Base-by-base conservation (phyloP, 2,888 invertebrate genomes). In the Drosophila mettleri region DNA sequence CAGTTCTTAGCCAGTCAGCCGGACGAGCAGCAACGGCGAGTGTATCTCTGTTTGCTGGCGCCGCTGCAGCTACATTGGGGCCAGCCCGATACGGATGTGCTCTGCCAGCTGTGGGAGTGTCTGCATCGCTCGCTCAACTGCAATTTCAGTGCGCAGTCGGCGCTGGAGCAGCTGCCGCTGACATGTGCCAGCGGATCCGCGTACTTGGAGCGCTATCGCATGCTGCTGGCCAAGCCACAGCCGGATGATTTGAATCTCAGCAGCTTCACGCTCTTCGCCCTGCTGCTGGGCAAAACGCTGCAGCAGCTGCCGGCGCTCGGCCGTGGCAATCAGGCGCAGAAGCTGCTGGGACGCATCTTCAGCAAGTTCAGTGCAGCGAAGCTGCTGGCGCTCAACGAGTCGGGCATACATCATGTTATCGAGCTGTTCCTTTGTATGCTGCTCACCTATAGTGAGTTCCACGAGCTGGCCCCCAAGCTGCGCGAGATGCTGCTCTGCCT, bases 311-410 rank as follows among this genome's bases (percentile, higher is more conserved):
- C 78, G 10, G 52, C 60, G 0, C 71, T 68, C 31, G 53, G 73
- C 1, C 60, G 72, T 0, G 69, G 71, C n/a, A 77, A 82, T 59
- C 92, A 92, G 71, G 86, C 85, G 0, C 91, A 91, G 49, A 92
- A 94, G 80, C 91, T 94, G 12, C 91, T 94, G 71, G 94, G 94
- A 0, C 92, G 94, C 57, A 93, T 94, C 64, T 94, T 93, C 70
- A 93, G 94, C 0, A 94, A 94, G 85, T 94, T 94, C 64, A 93
- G 94, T 14, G 90, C 93, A n/a, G 92, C 92, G 51, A 94, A 94
- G 89, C 91, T 94, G 53, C 84, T 93, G 58, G 93, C 93, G 8
- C 91, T 94, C 12, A 93, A 93, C 24, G 94, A 94, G 78, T 91
- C 91, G 27, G 94, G 94, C 2, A 91, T 94, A 33, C 93, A 93